phyloP scores from a whole-genome alignment of 2,797 vertebrate species.

The Margarornis squamiger region DNA sequence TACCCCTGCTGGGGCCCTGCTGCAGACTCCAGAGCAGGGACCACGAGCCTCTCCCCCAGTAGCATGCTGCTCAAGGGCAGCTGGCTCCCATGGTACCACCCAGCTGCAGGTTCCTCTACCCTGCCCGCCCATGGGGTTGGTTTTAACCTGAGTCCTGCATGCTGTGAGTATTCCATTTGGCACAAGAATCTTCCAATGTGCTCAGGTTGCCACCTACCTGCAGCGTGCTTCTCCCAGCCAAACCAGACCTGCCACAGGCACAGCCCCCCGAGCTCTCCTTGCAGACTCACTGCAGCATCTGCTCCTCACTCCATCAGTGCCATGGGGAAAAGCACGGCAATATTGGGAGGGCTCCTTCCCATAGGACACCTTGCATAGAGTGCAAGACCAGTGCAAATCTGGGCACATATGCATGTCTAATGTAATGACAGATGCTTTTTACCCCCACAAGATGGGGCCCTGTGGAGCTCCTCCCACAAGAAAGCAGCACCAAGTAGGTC shows the following conservation, averaged over 20 bases:
- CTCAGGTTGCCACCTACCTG: constrained; percentile 37
- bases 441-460: background rate
- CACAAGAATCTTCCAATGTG: background rate
- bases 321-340: background rate
- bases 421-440: background rate
- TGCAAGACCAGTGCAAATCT: background rate
- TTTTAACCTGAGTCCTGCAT: background rate
- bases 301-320: background rate
- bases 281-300: background rate
- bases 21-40: background rate
- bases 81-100: background rate
- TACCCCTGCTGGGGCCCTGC: background rate
- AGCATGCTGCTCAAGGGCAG: background rate
- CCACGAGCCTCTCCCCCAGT: background rate
- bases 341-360: background rate
- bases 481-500: background rate
- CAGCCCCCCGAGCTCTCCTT: background rate
- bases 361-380: background rate
- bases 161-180: background rate
- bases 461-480: background rate
- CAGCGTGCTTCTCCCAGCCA: background rate
- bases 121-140: background rate
- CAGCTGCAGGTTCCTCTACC: background rate
- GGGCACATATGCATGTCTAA: background rate
- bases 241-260: background rate